Evolutionary conservation across 2,113 vertebrate species (phyloP).

Genomic region (Pachyramphus minor): DNA sequence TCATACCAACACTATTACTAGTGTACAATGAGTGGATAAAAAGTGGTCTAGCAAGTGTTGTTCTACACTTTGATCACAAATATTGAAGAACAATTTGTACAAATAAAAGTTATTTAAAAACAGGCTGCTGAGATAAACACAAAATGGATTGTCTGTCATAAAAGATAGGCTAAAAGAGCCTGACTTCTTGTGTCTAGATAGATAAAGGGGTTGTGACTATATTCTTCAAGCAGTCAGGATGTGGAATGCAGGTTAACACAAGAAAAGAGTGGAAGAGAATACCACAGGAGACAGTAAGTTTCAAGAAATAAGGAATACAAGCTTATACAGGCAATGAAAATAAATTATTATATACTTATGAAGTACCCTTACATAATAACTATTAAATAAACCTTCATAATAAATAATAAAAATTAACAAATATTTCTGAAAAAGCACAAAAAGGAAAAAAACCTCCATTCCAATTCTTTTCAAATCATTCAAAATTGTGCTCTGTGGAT

Average conservation of each 20-base stretch:
- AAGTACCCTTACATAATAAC: neutral
- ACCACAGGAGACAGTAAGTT: neutral
- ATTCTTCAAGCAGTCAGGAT: neutral
- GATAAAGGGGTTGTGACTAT: neutral
- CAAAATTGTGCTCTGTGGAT: neutral
- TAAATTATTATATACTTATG: neutral
- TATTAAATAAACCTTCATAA: neutral
- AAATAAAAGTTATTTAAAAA: neutral
- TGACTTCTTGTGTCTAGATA: neutral
- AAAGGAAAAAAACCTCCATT: accelerated
- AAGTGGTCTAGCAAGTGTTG: neutral
- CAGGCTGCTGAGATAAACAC: neutral
- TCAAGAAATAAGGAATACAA: neutral
- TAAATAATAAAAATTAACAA: neutral
- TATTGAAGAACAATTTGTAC: neutral
- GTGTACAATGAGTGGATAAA: neutral
- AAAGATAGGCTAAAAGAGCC: neutral
- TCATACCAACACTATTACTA: neutral
- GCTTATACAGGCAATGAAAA: neutral
- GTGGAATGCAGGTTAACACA: neutral
- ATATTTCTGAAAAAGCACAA: neutral
- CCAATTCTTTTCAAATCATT: neutral
- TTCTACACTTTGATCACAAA: neutral
- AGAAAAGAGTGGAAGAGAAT: neutral
- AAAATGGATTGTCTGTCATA: neutral